Base-by-base conservation (phyloP, 2,797 vertebrate genomes). In the Anguilla anguilla region DNA sequence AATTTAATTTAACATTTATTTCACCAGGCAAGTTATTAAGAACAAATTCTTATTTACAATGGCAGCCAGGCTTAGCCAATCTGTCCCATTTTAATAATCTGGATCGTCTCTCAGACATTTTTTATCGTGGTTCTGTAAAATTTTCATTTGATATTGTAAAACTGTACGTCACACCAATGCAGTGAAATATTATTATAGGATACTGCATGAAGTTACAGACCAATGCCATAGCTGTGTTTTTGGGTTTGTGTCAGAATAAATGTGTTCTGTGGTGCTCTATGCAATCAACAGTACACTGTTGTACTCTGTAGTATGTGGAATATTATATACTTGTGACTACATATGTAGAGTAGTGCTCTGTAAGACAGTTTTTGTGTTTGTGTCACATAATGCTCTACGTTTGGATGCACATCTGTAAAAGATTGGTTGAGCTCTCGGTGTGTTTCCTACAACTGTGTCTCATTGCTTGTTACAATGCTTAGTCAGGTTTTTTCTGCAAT, bases 221-320 rank as follows among this genome's bases (percentile, higher is more conserved):
- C 31, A 35, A 43, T 77, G 31, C 15, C 35, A 39, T 11, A 0
- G 15, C 17, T 43, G 72, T 77, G 35, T 13, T 77, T 13, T 35
- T 74, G 69, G 28, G 69, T 74, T 77, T 77, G 22, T 39, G 72
- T 77, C 35, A 77, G 72, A 39, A 77, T 77, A 31, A 72, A 43
- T 77, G 72, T 77, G 35, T 77, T 77, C 3, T 77, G 19, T 77
- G 72, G 35, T 43, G 13, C 6, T 39, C 35, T 77, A 10, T 74
- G 28, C 31, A 11, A 2, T 74, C 31, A 35, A 28, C 15, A 74
- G 69, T 31, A 13, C 69, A 31, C 28, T 28, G 67, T 74, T 25
- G 22, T 67, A 67, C 25, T 25, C 64, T 67, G 64, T 53, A 67
- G 22, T 67, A 67, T n/a, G 51, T 53, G 51, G 51, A 53, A 53